Conservation (phyloP, 2,113 vertebrate species). For the Galeopterus variegatus region DNA sequence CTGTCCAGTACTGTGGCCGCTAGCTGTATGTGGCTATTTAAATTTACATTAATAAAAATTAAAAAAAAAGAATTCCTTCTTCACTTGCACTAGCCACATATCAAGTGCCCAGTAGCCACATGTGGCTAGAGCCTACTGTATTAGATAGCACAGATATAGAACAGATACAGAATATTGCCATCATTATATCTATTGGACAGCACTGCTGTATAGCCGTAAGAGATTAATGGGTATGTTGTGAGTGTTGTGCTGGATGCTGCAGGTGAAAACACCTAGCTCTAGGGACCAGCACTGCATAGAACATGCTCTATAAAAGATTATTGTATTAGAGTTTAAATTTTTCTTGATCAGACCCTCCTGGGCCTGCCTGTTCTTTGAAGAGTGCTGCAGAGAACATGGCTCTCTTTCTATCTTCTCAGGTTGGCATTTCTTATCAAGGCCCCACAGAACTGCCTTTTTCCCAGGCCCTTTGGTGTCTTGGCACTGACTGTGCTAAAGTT, state of each 20-base stretch:
- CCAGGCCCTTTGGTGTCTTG: neutral
- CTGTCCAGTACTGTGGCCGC: neutral
- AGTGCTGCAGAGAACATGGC: neutral
- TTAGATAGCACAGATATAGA: neutral
- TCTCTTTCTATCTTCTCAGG: neutral
- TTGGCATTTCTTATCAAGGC: neutral
- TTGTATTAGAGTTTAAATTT: neutral
- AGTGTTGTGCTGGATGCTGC: neutral
- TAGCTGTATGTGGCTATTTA: neutral
- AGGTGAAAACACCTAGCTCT: neutral
- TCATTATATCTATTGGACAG: rapidly evolving
- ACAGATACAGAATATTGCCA: neutral
- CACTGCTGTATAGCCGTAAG: neutral
- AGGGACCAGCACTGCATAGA: neutral
- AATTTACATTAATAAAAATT: neutral
- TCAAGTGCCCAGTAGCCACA: neutral
- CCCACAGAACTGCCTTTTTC: neutral
- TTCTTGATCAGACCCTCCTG: neutral
- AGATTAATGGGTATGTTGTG: neutral
- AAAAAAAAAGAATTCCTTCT: neutral
- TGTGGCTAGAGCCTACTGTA: neutral
- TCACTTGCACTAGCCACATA: neutral
- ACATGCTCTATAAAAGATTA: too few relatives aligned
- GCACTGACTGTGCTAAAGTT: neutral
- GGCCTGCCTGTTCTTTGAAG: neutral